Conservation (phyloP, 1,140 invertebrate species). For the Drepana arcuata region DNA sequence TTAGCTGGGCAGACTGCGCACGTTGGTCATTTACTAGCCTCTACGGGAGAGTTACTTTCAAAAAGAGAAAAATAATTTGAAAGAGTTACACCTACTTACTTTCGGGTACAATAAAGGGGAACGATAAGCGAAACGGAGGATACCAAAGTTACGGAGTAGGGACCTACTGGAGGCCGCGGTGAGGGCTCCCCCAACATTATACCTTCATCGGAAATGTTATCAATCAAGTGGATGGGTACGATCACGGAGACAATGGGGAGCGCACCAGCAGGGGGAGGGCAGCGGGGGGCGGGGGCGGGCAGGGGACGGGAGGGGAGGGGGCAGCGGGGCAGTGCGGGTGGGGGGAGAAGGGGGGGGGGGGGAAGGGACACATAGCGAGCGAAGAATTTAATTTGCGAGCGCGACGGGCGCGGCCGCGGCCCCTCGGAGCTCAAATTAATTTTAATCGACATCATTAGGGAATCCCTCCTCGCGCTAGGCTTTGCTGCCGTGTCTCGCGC, state of each 20-base stretch:
- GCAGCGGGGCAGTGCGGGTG: background rate
- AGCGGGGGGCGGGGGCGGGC: slow-evolving; percentile 3
- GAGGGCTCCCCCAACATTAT: too few relatives aligned
- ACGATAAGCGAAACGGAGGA: too few relatives aligned
- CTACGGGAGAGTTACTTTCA: too few relatives aligned
- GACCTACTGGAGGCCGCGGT: too few relatives aligned
- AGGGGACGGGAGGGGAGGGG: too few relatives aligned
- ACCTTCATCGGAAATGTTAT: slow-evolving; percentile 10
- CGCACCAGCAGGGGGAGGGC: too few relatives aligned
- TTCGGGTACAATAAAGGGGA: too few relatives aligned
- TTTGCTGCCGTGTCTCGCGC: slow-evolving; percentile 7
- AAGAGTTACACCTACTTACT: too few relatives aligned
- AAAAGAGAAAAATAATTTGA: too few relatives aligned
- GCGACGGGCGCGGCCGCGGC: slow-evolving; percentile 1
- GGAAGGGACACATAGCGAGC: slow-evolving; percentile 3
- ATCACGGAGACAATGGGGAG: slow-evolving; percentile 11
- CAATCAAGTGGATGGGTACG: slow-evolving; percentile 14
- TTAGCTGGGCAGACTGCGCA: too few relatives aligned
- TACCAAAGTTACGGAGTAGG: too few relatives aligned
- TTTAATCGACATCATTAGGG: slow-evolving; percentile 60
- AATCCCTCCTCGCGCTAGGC: slow-evolving; percentile 21
- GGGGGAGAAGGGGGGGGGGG: slow-evolving; percentile 1
- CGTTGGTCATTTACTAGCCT: too few relatives aligned
- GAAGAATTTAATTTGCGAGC: slow-evolving; percentile 24
- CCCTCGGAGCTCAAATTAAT: slow-evolving; percentile 48